These are phyloP conservation scores for Apoderus coryli DNA, from an alignment of 2,888 invertebrate species.

Conservation along the genomic window DNA sequence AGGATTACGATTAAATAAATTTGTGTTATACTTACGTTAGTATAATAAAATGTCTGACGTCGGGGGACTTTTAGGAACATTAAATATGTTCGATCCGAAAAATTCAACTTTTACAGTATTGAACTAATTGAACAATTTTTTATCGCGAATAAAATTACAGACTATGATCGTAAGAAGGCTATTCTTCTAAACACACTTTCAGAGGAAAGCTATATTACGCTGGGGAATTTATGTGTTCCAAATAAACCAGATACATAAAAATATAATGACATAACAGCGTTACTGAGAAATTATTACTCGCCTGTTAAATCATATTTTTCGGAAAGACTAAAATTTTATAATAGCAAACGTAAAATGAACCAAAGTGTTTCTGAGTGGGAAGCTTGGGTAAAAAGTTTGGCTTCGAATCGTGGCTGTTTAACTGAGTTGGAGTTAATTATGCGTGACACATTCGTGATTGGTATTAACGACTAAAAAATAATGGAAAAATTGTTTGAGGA, in stretches of 20 bases:
- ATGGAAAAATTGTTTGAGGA: slow-evolving; percentile 8
- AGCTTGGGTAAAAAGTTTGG: slow-evolving; percentile 10
- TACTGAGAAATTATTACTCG: slow-evolving; percentile 5
- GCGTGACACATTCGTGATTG: slow-evolving; percentile 8
- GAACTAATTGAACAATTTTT: slow-evolving; percentile 12
- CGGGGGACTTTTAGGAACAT: slow-evolving; percentile 1
- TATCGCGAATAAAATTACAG: slow-evolving; percentile 10
- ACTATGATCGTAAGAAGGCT: slow-evolving; percentile 8
- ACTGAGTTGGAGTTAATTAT: slow-evolving; percentile 7
- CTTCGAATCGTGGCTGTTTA: slow-evolving; percentile 8
- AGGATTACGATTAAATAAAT: no score
- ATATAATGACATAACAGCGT: slow-evolving; percentile 3
- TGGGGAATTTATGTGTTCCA: slow-evolving; percentile 4
- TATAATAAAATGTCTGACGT: not conserved
- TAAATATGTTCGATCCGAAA: slow-evolving; percentile 5
- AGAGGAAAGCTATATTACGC: slow-evolving; percentile 4
- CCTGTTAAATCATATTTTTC: slow-evolving; percentile 4
- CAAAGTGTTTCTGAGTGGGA: slow-evolving; percentile 7
- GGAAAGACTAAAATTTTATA: slow-evolving; percentile 7
- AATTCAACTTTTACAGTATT: slow-evolving; percentile 4
- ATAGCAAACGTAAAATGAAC: not conserved
- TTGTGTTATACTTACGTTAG: no score
- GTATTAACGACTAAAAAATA: slow-evolving; percentile 5
- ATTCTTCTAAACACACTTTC: slow-evolving; percentile 9
- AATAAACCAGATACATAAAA: slow-evolving; percentile 2